These are phyloP conservation scores for Pheosia tremula DNA, from an alignment of 2,888 invertebrate genomes.

Conservation along the genomic window DNA sequence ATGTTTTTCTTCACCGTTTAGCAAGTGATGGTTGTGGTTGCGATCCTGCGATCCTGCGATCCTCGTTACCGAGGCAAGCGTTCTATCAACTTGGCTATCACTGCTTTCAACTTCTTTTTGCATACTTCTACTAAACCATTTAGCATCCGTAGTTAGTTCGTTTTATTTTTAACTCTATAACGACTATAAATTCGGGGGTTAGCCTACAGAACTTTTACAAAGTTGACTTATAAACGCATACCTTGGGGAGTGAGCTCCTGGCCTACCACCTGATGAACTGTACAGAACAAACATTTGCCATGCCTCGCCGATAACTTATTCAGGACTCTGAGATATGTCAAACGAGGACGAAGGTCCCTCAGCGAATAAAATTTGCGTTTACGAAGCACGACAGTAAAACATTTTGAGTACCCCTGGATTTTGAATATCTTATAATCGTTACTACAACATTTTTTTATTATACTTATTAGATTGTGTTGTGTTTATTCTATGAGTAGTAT, in stretches of 20 bases:
- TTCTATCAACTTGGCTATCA: too few relatives aligned
- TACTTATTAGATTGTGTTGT: background rate
- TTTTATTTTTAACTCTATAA: too few relatives aligned
- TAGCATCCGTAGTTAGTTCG: too few relatives aligned
- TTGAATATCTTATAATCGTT: background rate
- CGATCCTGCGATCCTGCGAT: too few relatives aligned
- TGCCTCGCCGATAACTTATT: conserved; percentile 1
- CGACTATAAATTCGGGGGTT: too few relatives aligned
- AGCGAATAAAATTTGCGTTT: conserved; percentile 3
- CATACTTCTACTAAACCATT: too few relatives aligned
- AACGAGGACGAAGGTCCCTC: background rate
- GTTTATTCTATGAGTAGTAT: background rate
- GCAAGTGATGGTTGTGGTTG: too few relatives aligned
- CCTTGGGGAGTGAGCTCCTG: background rate
- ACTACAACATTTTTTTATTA: background rate
- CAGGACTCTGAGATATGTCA: background rate
- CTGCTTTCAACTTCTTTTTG: too few relatives aligned
- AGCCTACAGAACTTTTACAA: background rate
- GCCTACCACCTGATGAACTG: conserved; percentile 1
- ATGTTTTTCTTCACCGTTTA: too few relatives aligned
- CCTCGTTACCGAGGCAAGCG: too few relatives aligned
- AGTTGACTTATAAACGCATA: background rate
- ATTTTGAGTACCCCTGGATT: background rate
- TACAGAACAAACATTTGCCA: conserved; percentile 1
- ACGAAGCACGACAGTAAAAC: background rate